Percentiles rank a stretch among this genome's conserved stretches.
Evolutionary conservation across 2,888 invertebrate species (phyloP).

Genomic region (Tuta absoluta): DNA sequence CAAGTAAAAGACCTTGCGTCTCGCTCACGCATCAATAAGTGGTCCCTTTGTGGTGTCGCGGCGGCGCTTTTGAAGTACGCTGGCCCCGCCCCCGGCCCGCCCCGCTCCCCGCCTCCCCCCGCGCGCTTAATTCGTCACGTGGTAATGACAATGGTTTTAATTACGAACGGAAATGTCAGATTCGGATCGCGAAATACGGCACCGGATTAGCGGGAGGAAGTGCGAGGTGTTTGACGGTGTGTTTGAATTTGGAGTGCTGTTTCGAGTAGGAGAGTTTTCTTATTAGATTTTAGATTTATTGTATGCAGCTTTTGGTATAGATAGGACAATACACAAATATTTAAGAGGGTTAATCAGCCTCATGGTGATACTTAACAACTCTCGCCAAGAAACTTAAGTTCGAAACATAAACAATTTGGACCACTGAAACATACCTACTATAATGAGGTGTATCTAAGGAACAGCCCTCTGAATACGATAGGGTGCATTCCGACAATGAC

Average conservation of each 20-base stretch:
- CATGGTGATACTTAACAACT: too few relatives aligned
- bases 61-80: constrained; percentile 70
- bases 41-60: constrained; percentile 64
- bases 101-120: constrained; percentile 52
- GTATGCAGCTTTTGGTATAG: too few relatives aligned
- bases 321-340: too few relatives aligned
- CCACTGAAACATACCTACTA: too few relatives aligned
- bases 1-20: constrained; percentile 33
- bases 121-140: constrained; percentile 74
- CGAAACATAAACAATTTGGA: too few relatives aligned
- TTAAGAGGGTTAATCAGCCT: too few relatives aligned
- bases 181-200: constrained; percentile 45
- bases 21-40: constrained; percentile 58
- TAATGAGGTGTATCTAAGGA: too few relatives aligned
- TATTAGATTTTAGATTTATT: neutral
- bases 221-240: neutral
- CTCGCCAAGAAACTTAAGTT: too few relatives aligned
- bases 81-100: constrained; percentile 60
- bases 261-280: neutral
- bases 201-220: constrained; percentile 41
- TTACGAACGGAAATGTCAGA: constrained; percentile 64
- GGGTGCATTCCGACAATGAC: too few relatives aligned
- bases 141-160: constrained; percentile 77
- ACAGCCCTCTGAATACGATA: too few relatives aligned
- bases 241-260: neutral